Base-by-base conservation (phyloP, 2,113 vertebrate genomes). In the Rafetus swinhoei region DNA sequence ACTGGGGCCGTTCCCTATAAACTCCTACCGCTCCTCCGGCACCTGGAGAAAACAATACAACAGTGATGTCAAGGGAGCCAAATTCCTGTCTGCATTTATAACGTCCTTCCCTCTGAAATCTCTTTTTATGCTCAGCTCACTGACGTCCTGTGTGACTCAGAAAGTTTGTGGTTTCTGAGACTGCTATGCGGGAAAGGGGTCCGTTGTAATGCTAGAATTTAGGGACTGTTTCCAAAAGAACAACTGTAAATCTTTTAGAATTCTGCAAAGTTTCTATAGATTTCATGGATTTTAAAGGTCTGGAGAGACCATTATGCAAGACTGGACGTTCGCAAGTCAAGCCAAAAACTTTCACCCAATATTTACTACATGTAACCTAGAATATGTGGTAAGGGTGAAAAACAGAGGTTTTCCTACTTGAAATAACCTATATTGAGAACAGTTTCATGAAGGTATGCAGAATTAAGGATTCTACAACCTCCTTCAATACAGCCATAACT, bases 61-160 rank as follows among this genome's bases (percentile, higher is more conserved):
- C 18, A 5, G 9, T 77, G 60, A 22, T 8, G 79, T 27, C 54
- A 81, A 13, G 55, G 89, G 81, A 5, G 5, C 15, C 32, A 79
- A 52, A 53, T 87, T 95, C 88, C 82, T 83, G 57, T 24, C 3
- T 35, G 80, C 25, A 13, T 69, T 94, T 95, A 88, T 95, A 91
- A 92, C 90, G 84, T 86, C 57, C 21, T 11, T 92, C 32, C 62
- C 45, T 29, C 18, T 0, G 0, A 29, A 95, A 92, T 72, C 35
- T 4, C 45, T 25, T 0, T 0, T 0, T 0, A 0, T 1, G 27
- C 52, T 77, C 77, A 72, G 32, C 0, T 86, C 50, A 9, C 85
- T 83, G 2, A 24, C 79, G 59, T 72, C 35, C 50, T 91, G 3
- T 0, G 1, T 35, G 69, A 52, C 69, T 27, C 1, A 27, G 1